Percentiles rank a stretch among this genome's conserved stretches.
phyloP scores from a whole-genome alignment of 2,888 invertebrate genomes.

The Pantelozetes paolii region DNA sequence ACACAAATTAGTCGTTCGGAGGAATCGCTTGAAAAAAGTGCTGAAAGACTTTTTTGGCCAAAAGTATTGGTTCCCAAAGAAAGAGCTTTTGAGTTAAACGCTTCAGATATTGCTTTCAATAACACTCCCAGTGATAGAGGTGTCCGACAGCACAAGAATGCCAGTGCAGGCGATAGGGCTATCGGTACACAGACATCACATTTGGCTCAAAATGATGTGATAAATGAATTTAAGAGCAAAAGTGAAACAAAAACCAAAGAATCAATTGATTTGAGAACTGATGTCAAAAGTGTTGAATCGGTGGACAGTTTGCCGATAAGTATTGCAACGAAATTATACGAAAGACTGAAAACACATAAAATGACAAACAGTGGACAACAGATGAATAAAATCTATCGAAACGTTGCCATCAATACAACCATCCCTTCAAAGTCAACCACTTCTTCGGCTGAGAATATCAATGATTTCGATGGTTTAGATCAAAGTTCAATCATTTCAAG shows the following conservation, averaged over 20 bases:
- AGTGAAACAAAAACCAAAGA: background rate
- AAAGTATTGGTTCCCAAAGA: background rate
- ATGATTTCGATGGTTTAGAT: background rate
- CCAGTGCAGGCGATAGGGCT: no score
- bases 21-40: background rate
- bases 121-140: no score
- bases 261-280: background rate
- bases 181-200: no score
- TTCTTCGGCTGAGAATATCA: background rate
- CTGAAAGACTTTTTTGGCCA: background rate
- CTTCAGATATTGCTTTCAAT: background rate
- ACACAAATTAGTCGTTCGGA: background rate
- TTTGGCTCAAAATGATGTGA: background rate
- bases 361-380: background rate
- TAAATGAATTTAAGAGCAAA: background rate
- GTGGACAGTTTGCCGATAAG: background rate
- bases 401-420: constrained; percentile 6
- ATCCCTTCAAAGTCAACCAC: background rate
- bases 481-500: background rate
- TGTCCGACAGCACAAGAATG: no score
- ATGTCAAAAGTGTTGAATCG: background rate
- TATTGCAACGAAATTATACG: constrained; percentile 3
- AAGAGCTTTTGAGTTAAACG: background rate
- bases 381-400: background rate
- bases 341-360: background rate